Evolutionary conservation across 2,797 vertebrate genomes (phyloP), one percentile per base, ranked within the genome.

Genomic region (Alosa sapidissima): DNA sequence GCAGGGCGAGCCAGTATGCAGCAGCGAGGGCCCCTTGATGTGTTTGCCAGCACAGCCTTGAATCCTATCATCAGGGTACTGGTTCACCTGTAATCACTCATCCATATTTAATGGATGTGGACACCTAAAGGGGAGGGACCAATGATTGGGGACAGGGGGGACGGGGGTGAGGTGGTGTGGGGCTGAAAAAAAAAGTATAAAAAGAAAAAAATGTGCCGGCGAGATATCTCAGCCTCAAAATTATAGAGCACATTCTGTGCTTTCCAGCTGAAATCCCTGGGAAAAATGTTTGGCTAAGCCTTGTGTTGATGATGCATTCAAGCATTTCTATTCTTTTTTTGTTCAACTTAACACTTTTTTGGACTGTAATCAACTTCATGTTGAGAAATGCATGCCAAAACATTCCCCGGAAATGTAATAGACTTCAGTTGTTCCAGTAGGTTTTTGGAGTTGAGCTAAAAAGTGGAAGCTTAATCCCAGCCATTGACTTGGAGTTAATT

Each of bases 61-160:
- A 95, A 95, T 95, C 90, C 90, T 92, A 94, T 94, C 94, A 93
- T 91, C 92, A 89, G 92, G 91, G 93, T 92, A 89, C 91, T 92
- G 93, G 92, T 94, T 93, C 88, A 90, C 92, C 92, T 94, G 93
- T 92, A 93, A 94, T 92, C 92, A 91, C 88, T 87, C 91, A 91
- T 93, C 93, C 93, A 92, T 94, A 93, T 93, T 94, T 92, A 85
- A 88, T 78, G 48, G 83, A 88, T 78, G 55, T 52, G 36, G 84
- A 88, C 87, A 85, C 82, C 86, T 86, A 75, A 81, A 81, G 58
- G 84, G 68, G 83, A 81, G 36, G 81, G 82, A 68, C 84, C 49
- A 47, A 41, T 72, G 28, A 28, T 33, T 1, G 62, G 24, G 52
- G 52, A 13, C 41, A 41, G 2, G 60, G 21, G 7, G 62, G 60